Evolutionary conservation across 1,140 invertebrate genomes (phyloP), one percentile per base, ranked within the genome.

Genomic region (Panagrolaimus sp.): DNA sequence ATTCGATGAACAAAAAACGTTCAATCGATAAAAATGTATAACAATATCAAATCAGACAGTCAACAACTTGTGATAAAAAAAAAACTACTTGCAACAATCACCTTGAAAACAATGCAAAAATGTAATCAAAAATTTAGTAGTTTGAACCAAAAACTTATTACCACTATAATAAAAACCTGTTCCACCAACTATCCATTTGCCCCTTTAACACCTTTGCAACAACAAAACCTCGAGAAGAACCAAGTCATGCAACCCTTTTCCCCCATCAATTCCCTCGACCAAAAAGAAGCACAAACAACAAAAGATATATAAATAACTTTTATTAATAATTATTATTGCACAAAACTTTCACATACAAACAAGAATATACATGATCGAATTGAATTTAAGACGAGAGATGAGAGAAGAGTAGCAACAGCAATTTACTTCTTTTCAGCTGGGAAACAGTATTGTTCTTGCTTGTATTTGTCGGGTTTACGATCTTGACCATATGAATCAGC

Each of bases 381-480:
- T 38, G 31, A 38, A 7, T 4, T 38, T 38, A n/a, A n/a, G n/a
- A n/a, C n/a, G 31, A 38, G 31, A 38, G 31, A 38, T 38, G 31
- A 38, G 31, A 38, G 31, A 38, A 7, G 8, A n/a, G 20, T 11
- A 13, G 20, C 20, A 23, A 1, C 11, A 16, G 51, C 11, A n/a
- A 57, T 57, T 23, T 57, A 57, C n/a, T 57, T 57, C 51, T 57
- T 57, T 27, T 57, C 51, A 11, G n/a, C 51, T 25, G 51, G 51
- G 20, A 57, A 25, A 27, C 20, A 20, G n/a, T 57, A 57, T 57
- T 57, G 20, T 16, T 57, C 51, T 20, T 57, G 20, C 51, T 57
- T 57, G 51, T 25, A 57, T 57, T 27, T 20, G 5, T 57, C 51
- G n/a, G 27, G 20, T 20, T 57, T 20, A 20, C 27, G 20, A 27